Evolutionary conservation across 1,140 invertebrate genomes (phyloP).

Genomic region (Dryas iulia): DNA sequence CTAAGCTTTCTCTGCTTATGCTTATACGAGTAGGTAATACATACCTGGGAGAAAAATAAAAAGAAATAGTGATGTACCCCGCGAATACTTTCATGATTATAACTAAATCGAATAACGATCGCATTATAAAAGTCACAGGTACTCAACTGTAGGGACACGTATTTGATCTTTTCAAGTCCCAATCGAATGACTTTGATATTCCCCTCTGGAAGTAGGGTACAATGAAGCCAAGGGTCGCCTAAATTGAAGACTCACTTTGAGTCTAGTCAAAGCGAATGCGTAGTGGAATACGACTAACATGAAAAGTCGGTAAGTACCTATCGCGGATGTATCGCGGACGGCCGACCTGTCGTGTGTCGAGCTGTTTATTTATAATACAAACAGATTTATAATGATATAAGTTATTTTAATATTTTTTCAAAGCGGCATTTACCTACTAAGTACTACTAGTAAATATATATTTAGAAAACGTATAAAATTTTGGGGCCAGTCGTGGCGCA

Average conservation of each 20-base stretch:
- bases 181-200: conserved; percentile 68
- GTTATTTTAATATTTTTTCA: no score
- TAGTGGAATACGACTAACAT: conserved; percentile 35
- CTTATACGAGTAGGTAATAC: no score
- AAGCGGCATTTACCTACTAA: no score
- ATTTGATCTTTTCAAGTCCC: conserved; percentile 75
- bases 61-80: neutral
- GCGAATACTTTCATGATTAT: conserved; percentile 20
- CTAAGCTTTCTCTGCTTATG: no score
- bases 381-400: neutral
- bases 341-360: neutral
- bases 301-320: conserved; percentile 31
- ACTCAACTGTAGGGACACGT: conserved; percentile 47
- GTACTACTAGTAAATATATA: no score
- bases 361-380: neutral
- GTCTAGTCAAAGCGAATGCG: conserved; percentile 59
- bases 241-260: conserved; percentile 55
- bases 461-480: no score
- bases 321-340: conserved; percentile 2
- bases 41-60: neutral
- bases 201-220: conserved; percentile 47
- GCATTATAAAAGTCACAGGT: conserved; percentile 57
- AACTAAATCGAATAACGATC: conserved; percentile 36
- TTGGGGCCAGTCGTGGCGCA: no score
- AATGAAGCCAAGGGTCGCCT: conserved; percentile 53